These are phyloP conservation scores for Saccostrea glomerata DNA, from an alignment of 1,140 invertebrate genomes.

Conservation along the genomic window DNA sequence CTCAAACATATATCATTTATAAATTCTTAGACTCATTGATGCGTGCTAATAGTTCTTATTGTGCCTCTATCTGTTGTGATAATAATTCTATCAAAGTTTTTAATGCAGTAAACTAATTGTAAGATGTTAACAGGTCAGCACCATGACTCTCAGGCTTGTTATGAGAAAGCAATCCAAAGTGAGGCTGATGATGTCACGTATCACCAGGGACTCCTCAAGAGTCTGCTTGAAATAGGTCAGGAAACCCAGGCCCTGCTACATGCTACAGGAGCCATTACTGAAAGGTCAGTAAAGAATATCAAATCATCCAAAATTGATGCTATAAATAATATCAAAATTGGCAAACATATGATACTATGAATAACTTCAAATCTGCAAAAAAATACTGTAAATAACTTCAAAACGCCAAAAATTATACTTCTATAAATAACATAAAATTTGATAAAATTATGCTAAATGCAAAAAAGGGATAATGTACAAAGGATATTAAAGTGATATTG, in stretches of 20 bases:
- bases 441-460: no score
- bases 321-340: no score
- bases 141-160: conserved; percentile 82
- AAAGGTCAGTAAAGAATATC: conserved; percentile 63
- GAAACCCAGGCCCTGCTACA: conserved; percentile 79
- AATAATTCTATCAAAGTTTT: no score
- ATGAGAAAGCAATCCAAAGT: conserved; percentile 80
- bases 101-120: background rate
- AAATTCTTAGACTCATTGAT: no score
- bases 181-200: conserved; percentile 76
- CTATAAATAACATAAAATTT: background rate
- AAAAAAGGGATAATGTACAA: conserved; percentile 53
- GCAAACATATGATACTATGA: background rate
- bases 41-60: no score
- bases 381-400: no score
- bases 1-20: background rate
- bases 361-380: no score
- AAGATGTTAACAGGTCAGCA: conserved; percentile 74
- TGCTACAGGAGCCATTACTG: conserved; percentile 78
- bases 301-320: no score
- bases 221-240: conserved; percentile 81
- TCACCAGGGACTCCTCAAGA: conserved; percentile 80
- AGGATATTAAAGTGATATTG: conserved; percentile 65
- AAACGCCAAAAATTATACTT: background rate
- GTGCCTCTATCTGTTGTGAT: no score